Evolutionary conservation across 2,797 vertebrate genomes (phyloP), one percentile per base, ranked within the genome.

Genomic region (Eupleurogrammus muticus): DNA sequence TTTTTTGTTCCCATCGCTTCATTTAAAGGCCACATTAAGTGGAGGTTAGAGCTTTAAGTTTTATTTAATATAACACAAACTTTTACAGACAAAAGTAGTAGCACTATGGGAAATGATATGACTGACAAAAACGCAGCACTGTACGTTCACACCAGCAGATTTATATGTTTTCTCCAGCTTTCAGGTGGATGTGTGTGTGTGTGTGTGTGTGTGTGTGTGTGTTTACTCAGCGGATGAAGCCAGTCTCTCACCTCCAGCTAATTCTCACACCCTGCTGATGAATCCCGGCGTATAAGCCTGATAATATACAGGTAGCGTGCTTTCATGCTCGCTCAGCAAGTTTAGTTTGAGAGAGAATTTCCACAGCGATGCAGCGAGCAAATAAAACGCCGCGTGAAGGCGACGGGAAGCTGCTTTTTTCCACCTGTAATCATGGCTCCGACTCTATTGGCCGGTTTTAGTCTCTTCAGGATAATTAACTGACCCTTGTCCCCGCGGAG

Each of bases 181-280:
- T 56, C 62, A 69, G 53, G 46, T 69, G 44, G 68, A 9, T 66
- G 62, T 51, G 42, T 82, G 49, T 77, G 66, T 59, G 66, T 84
- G 77, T 50, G n/a, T n/a, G n/a, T n/a, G n/a, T n/a, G n/a, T n/a
- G n/a, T 68, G 11, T 42, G 19, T 58, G 60, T 83, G 61, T 84
- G 89, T 87, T 85, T 82, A 83, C 82, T 77, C 84, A 72, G 86
- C 81, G 75, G 70, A 79, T 83, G 49, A 35, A 50, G 70, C 19
- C n/a, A 17, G 83, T 90, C 87, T 90, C 82, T 88, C 89, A 90
- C 88, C 87, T 89, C 59, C 75, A 48, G 75, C 51, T 89, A 88
- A 91, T 89, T 90, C 86, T 89, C 89, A 85, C 87, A 91, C 85
- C 83, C 75, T 28, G 57, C 75, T 88, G 86, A 91, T 89, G 84